Conservation (phyloP, 2,113 vertebrate species). For the Desmodus rotundus region DNA sequence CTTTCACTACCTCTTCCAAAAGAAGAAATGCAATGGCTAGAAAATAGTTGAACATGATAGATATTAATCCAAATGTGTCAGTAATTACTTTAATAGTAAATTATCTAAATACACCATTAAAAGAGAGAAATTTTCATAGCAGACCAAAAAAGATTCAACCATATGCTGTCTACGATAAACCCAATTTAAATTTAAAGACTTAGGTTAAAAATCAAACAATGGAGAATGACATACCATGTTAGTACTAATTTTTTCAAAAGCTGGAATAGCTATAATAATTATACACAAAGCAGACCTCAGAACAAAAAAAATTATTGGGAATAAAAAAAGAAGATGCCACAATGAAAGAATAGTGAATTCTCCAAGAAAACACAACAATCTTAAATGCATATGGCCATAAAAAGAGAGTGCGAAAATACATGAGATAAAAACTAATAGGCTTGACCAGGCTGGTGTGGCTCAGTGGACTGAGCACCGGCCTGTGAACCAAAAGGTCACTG, state of each 20-base stretch:
- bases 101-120: not conserved
- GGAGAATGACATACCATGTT: not conserved
- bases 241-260: not conserved
- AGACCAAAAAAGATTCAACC: not conserved
- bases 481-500: no score
- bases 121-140: not conserved
- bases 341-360: not conserved
- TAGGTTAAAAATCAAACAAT: not conserved
- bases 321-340: not conserved
- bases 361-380: not conserved
- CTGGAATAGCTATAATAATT: not conserved
- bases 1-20: not conserved
- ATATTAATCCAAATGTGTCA: not conserved
- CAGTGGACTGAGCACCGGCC: no score
- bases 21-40: not conserved
- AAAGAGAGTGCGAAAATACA: not conserved
- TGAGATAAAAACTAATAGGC: not conserved
- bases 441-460: no score
- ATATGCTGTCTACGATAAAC: not conserved
- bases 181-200: not conserved
- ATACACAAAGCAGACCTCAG: not conserved
- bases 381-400: not conserved
- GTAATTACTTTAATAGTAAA: not conserved
- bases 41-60: not conserved
- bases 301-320: not conserved